Evolutionary conservation across 2,113 vertebrate species (phyloP), one percentile per base, ranked within the genome.

Genomic region (Cheirogaleus medius): DNA sequence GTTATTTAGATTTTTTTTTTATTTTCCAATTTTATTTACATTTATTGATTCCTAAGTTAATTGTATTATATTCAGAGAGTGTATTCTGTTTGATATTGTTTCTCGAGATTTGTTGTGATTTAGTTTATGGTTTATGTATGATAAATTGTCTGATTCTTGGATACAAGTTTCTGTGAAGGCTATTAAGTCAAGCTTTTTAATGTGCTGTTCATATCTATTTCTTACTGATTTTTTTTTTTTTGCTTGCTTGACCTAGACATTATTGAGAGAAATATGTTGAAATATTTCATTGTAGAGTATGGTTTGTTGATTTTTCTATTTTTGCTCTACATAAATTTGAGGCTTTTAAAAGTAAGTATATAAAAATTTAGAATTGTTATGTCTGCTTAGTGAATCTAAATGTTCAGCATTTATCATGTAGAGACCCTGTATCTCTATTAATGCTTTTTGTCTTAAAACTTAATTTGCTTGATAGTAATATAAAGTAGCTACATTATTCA

Each of bases 31-130:
- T 88, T 58, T 90, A 80, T 92, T 76, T 87, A 63, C 15, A 74
- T 92, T 88, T 81, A 58, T 66, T 90, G 63, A 83, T 27, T 80
- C 29, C 32, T 95, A 34, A 49, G 17, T 83, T 93, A 63, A 82
- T 58, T 93, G 6, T 49, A 25, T 96, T 87, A 27, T 63, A 91
- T 42, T 76, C 20, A 73, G 58, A 94, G 63, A 92, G 6, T 91
- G 0, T 93, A 18, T 96, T 96, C 56, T 94, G 37, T 95, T 86
- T 78, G 49, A 82, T 88, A 29, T 34, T 82, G n/a, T n/a, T 95
- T 95, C 52, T 96, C 94, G 54, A 95, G 90, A 56, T 92, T 94
- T 94, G 21, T 86, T 93, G 25, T 87, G 80, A 81, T 90, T 95
- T 93, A 91, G 49, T 52, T 83, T 95, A 69, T 92, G 47, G 23